Evolutionary conservation across 2,797 vertebrate species (phyloP), one percentile per base, ranked within the genome.

Genomic region (Chaenodraco wilsoni): DNA sequence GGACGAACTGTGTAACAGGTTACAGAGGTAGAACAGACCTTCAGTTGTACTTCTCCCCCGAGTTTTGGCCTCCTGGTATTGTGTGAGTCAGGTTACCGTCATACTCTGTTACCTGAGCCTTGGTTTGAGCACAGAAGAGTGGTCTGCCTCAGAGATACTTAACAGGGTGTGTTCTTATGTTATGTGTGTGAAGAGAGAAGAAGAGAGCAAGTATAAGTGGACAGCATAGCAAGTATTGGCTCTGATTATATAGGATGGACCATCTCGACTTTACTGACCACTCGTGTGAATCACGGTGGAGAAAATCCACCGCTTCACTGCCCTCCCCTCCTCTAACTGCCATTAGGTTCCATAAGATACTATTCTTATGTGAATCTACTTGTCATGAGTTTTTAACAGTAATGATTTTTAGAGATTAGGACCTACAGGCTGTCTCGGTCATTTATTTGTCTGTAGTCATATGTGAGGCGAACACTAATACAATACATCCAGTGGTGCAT

Each of bases 31-130:
- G 83, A 92, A 95, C 94, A 94, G 90, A 90, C 74, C 52, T 62
- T 48, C 70, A 51, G 94, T 93, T 95, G 93, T 94, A 72, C 33
- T 37, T 37, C 72, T 79, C 71, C 82, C 87, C 74, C 1, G 46
- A 78, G 79, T 78, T 82, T 69, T 77, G 88, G 87, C 88, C 90
- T 86, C 83, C 71, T 70, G 84, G 87, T 84, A 71, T 75, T 69
- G 69, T 86, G 84, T 87, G 92, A 90, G 79, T 94, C 93, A 58
- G 89, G 90, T 95, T 94, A 93, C 93, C 73, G 64, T 63, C 83
- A 56, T 73, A 52, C 75, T 17, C 72, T 79, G 93, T 90, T 90
- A 94, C 86, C 90, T 79, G 92, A 93, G 87, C 90, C 83, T 61
- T 17, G 62, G 52, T 70, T 54, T 69, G 72, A 77, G 67, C 72